These are phyloP conservation scores for Buceros bicornis DNA, from an alignment of 2,797 vertebrate species.

Conservation along the genomic window DNA sequence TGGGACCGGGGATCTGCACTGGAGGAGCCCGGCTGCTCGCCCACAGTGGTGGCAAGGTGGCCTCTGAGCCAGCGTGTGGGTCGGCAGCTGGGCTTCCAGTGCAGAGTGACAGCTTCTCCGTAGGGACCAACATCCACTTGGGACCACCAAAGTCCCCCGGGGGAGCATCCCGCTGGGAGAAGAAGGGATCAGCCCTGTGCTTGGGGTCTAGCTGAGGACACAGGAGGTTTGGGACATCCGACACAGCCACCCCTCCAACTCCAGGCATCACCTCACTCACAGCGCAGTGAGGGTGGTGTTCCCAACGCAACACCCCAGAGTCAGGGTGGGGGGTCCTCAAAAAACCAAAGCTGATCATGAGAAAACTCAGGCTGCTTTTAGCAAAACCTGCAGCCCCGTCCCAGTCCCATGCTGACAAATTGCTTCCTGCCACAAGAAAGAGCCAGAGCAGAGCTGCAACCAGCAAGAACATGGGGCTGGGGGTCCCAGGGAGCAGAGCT, in stretches of 20 bases:
- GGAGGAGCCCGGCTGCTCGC: not conserved
- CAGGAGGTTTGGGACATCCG: not conserved
- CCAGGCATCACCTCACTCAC: fast-evolving
- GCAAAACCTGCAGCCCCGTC: not conserved
- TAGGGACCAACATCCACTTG: not conserved
- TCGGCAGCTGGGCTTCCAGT: too few relatives aligned
- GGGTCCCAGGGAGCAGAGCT: not conserved
- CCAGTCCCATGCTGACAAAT: not conserved
- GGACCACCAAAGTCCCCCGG: not conserved
- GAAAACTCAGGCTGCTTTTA: not conserved
- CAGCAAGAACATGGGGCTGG: fast-evolving
- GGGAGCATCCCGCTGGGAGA: not conserved
- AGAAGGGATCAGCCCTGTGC: fast-evolving
- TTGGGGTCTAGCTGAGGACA: not conserved
- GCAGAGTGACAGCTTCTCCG: not conserved
- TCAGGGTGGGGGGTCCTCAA: fast-evolving
- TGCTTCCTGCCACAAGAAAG: not conserved
- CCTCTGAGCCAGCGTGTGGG: too few relatives aligned
- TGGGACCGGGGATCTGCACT: not conserved
- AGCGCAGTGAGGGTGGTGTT: not conserved
- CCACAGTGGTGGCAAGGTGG: too few relatives aligned
- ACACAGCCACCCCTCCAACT: not conserved
- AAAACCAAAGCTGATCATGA: not conserved
- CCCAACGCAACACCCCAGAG: not conserved
- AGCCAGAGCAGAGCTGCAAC: not conserved